These are phyloP conservation scores for Tylochromis polylepis DNA, from an alignment of 2,113 vertebrate genomes.

Conservation along the genomic window DNA sequence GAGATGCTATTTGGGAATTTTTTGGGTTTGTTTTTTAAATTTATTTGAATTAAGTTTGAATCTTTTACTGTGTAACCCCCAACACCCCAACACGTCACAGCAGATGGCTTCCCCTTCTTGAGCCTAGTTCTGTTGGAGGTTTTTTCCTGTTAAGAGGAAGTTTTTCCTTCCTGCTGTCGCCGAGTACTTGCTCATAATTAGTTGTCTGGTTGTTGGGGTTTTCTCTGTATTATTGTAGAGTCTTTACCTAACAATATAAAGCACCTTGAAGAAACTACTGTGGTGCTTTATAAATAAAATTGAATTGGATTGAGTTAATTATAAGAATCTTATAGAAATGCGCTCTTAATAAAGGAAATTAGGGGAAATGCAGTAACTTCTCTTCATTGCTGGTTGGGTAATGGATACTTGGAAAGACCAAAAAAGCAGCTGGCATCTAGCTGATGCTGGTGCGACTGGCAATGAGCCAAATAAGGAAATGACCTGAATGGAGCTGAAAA, in stretches of 20 bases:
- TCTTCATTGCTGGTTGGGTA: background rate
- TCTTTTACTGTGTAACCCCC: background rate
- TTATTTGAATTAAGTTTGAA: background rate
- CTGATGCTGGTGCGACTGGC: background rate
- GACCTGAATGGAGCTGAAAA: background rate
- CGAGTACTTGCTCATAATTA: background rate
- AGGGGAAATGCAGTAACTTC: background rate
- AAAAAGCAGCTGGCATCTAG: rapidly evolving
- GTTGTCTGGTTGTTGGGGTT: background rate
- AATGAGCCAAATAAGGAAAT: background rate
- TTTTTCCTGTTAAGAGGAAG: background rate
- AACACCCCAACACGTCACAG: background rate
- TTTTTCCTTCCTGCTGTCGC: background rate
- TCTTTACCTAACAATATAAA: background rate
- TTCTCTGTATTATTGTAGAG: background rate
- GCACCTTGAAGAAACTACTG: background rate
- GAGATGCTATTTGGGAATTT: rapidly evolving
- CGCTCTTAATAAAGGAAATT: background rate
- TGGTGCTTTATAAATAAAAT: background rate
- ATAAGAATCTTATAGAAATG: background rate
- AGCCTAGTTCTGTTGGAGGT: background rate
- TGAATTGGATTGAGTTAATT: background rate
- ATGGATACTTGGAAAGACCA: background rate
- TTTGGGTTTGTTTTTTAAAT: background rate
- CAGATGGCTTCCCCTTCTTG: background rate